These are phyloP conservation scores for Setipinna tenuifilis DNA, from an alignment of 2,797 vertebrate genomes.

Conservation along the genomic window DNA sequence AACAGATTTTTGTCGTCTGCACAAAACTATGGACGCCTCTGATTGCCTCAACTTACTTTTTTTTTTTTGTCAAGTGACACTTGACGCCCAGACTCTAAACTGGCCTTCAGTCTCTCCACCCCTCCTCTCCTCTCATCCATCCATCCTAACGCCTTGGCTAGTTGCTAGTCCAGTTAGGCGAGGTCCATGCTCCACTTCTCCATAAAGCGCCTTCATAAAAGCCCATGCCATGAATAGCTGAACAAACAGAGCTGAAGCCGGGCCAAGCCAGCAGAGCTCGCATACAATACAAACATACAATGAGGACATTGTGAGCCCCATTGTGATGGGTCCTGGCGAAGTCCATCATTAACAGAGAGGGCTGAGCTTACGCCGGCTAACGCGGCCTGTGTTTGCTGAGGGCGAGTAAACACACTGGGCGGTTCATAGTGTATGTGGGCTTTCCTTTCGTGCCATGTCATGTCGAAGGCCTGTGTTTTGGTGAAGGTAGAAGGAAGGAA, in stretches of 20 bases:
- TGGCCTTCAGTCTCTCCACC: too few relatives aligned
- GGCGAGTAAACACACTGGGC: slow-evolving; percentile 40
- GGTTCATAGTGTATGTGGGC: too few relatives aligned
- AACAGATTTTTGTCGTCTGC: too few relatives aligned
- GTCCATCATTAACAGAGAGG: slow-evolving; percentile 1
- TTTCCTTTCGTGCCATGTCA: not conserved
- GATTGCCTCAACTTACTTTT: too few relatives aligned
- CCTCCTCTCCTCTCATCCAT: too few relatives aligned
- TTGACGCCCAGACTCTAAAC: too few relatives aligned
- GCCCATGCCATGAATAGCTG: not conserved
- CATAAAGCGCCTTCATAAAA: not conserved
- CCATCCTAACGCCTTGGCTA: too few relatives aligned
- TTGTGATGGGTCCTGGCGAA: not conserved
- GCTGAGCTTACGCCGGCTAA: not conserved
- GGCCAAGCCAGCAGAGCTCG: not conserved
- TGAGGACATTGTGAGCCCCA: not conserved
- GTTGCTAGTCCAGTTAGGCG: not conserved
- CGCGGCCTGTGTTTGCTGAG: not conserved
- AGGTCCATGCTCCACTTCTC: not conserved
- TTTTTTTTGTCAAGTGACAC: too few relatives aligned
- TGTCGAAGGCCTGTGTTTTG: slow-evolving; percentile 4
- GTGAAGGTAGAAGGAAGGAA: slow-evolving; percentile 5
- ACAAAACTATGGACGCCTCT: too few relatives aligned
- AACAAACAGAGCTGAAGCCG: slow-evolving; percentile 12
- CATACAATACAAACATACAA: not conserved